Evolutionary conservation across 2,113 vertebrate genomes (phyloP).

Genomic region (Bungarus multicinctus): DNA sequence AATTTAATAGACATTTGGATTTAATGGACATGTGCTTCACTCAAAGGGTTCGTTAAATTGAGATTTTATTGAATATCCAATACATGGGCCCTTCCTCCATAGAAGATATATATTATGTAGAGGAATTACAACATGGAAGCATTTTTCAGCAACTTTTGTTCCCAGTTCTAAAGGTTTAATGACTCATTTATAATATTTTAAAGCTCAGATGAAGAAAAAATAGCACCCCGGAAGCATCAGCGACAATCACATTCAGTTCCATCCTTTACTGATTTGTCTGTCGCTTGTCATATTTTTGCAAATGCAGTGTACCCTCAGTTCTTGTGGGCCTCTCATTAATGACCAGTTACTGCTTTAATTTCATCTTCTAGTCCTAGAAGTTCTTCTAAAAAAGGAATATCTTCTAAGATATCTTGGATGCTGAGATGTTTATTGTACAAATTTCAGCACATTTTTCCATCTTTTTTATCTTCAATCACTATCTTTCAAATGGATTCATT

Average conservation of each 20-base stretch:
- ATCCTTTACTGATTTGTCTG: background rate
- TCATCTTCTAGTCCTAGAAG: background rate
- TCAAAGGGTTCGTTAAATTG: background rate
- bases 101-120: background rate
- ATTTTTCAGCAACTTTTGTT: background rate
- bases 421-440: background rate
- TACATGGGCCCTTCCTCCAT: background rate
- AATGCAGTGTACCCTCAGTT: background rate
- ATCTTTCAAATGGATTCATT: background rate
- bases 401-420: background rate
- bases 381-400: background rate
- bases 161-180: background rate
- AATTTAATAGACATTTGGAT: background rate
- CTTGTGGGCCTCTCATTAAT: background rate
- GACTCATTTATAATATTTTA: background rate
- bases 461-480: background rate
- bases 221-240: background rate
- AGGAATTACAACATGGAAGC: background rate
- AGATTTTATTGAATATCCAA: background rate
- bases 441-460: background rate
- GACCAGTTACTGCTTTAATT: background rate
- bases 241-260: background rate
- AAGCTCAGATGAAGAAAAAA: background rate
- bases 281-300: background rate
- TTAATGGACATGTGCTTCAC: background rate